phyloP scores from a whole-genome alignment of 2,888 invertebrate species.

The Epicampocera succincta region DNA sequence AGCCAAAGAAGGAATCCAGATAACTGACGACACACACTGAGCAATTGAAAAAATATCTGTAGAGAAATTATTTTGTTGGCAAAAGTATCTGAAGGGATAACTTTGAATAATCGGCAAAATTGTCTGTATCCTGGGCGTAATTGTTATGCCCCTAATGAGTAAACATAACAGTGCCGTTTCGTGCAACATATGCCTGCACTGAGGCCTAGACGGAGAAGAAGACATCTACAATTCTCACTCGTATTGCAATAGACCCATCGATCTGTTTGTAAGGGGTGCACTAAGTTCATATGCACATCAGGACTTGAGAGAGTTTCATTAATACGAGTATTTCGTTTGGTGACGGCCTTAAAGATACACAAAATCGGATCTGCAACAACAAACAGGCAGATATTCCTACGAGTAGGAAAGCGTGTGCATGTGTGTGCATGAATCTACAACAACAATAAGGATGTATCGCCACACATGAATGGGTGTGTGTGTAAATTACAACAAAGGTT shows the following conservation, averaged over 20 bases:
- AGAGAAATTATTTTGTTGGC: no score
- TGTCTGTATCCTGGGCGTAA: no score
- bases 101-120: no score
- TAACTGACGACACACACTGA: no score
- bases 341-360: slow-evolving; percentile 19
- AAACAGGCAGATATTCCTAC: slow-evolving; percentile 2
- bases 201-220: slow-evolving; percentile 2
- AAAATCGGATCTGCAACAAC: slow-evolving; percentile 21
- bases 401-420: background rate
- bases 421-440: background rate
- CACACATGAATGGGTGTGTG: background rate
- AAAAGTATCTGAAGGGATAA: no score
- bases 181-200: background rate
- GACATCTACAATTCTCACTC: slow-evolving; percentile 4
- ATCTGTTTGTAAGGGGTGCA: background rate
- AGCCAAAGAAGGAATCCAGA: no score
- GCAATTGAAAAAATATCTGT: no score
- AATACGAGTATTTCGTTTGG: slow-evolving; percentile 21
- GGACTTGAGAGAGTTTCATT: background rate
- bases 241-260: slow-evolving; percentile 5
- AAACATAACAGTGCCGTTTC: no score
- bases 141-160: slow-evolving; percentile 2
- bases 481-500: slow-evolving; percentile 27
- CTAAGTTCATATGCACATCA: background rate
- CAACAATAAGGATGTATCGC: background rate